phyloP scores from a whole-genome alignment of 2,113 vertebrate genomes.

The Chitala chitala region DNA sequence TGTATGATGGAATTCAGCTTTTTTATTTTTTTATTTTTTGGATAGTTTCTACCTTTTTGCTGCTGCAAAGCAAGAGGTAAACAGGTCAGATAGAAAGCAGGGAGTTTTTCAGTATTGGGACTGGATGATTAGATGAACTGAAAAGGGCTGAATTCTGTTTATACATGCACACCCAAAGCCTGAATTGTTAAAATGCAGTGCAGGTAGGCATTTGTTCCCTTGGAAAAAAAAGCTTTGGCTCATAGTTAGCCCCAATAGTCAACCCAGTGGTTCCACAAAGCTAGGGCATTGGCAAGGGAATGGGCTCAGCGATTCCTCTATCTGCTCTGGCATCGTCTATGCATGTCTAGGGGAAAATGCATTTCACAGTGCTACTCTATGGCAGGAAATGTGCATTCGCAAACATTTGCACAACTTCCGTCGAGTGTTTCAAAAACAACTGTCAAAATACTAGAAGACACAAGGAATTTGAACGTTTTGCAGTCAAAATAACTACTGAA shows the following conservation, averaged over 20 bases:
- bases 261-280: background rate
- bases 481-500: background rate
- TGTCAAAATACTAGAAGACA: background rate
- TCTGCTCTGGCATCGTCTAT: background rate
- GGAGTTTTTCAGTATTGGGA: background rate
- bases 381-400: background rate
- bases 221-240: background rate
- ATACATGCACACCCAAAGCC: background rate
- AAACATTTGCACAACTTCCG: background rate
- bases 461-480: background rate
- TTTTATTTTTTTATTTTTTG: constrained; percentile 21
- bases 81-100: background rate
- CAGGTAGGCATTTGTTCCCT: background rate
- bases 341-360: background rate
- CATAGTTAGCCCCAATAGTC: background rate
- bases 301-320: background rate
- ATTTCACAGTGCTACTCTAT: constrained; percentile 6
- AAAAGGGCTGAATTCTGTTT: constrained; percentile 1
- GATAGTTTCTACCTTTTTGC: background rate
- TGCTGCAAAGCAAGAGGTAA: background rate
- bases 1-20: background rate
- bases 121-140: background rate
- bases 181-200: background rate
- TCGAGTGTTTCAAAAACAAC: background rate
- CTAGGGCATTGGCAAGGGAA: background rate